phyloP scores from a whole-genome alignment of 2,888 invertebrate genomes.

The Phlogophora meticulosa region DNA sequence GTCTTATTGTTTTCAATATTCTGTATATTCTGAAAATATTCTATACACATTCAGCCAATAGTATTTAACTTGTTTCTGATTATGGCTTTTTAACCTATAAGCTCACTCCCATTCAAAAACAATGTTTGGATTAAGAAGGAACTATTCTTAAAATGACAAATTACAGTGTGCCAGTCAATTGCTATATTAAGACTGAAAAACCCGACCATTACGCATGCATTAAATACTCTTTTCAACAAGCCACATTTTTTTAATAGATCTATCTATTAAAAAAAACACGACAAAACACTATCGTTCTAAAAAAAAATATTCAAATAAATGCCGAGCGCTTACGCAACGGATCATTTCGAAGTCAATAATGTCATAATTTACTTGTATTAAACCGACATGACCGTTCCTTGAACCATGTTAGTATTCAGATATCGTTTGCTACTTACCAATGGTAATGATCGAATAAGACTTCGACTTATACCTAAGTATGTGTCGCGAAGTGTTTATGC shows the following conservation, averaged over 20 bases:
- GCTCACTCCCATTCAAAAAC: too few species aligned
- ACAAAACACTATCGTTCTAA: conserved; percentile 7
- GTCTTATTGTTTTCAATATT: too few species aligned
- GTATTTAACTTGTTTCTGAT: too few species aligned
- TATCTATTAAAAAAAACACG: not conserved
- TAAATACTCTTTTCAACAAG: not conserved
- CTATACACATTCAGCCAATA: too few species aligned
- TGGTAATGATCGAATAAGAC: conserved; percentile 53
- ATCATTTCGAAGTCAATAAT: conserved; percentile 64
- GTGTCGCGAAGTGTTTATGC: conserved; percentile 4
- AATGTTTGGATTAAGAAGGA: too few species aligned
- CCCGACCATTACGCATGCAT: too few species aligned
- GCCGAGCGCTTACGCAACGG: conserved; percentile 48
- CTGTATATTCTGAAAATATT: too few species aligned
- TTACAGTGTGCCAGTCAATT: too few species aligned
- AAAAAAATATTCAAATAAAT: conserved; percentile 45
- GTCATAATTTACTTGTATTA: conserved; percentile 74
- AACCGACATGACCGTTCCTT: conserved; percentile 78
- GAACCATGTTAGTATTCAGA: conserved; percentile 74
- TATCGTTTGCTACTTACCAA: conserved; percentile 63
- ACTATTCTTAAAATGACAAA: too few species aligned
- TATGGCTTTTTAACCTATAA: too few species aligned
- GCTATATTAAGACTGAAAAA: too few species aligned
- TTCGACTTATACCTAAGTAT: conserved; percentile 14
- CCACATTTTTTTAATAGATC: not conserved